phyloP scores from a whole-genome alignment of 2,888 invertebrate genomes.

The Sinelater perroti region DNA sequence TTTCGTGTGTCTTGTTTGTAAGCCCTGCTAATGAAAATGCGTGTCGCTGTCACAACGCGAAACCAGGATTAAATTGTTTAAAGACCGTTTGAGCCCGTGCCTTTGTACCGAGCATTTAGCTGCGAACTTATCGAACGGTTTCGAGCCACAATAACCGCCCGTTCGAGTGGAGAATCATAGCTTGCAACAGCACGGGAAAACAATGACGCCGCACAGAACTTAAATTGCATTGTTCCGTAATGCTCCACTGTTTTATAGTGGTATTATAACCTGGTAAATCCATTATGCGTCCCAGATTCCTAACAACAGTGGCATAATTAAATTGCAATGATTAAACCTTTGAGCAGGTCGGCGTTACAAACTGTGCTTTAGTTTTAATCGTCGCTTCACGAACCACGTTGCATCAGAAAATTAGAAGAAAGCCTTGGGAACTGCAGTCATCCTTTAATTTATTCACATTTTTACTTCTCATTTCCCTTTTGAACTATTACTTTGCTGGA shows the following conservation, averaged over 20 bases:
- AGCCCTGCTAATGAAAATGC: conserved; percentile 32
- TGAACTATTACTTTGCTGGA: too few relatives aligned
- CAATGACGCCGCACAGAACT: conserved; percentile 33
- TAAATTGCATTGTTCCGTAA: conserved; percentile 38
- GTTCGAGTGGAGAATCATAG: conserved; percentile 30
- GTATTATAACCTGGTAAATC: conserved; percentile 36
- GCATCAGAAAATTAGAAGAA: too few relatives aligned
- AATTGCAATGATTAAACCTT: conserved; percentile 35
- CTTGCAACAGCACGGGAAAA: conserved; percentile 32
- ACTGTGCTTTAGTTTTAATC: conserved; percentile 33
- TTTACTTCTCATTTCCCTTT: too few relatives aligned
- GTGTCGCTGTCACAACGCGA: conserved; percentile 29
- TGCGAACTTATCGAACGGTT: conserved; percentile 37
- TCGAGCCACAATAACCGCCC: conserved; percentile 30
- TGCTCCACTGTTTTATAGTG: conserved; percentile 31
- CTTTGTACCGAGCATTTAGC: conserved; percentile 31
- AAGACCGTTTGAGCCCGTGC: conserved; percentile 33
- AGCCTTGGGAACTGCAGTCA: too few relatives aligned
- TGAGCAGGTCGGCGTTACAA: conserved; percentile 15
- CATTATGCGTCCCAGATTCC: conserved; percentile 35
- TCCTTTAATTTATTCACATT: too few relatives aligned
- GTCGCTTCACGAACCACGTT: too few relatives aligned
- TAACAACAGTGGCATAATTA: conserved; percentile 32
- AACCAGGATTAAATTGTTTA: conserved; percentile 36
- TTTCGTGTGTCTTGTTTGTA: conserved; percentile 30